These are phyloP conservation scores for Meganola albula DNA, from an alignment of 2,888 invertebrate genomes.

Conservation along the genomic window DNA sequence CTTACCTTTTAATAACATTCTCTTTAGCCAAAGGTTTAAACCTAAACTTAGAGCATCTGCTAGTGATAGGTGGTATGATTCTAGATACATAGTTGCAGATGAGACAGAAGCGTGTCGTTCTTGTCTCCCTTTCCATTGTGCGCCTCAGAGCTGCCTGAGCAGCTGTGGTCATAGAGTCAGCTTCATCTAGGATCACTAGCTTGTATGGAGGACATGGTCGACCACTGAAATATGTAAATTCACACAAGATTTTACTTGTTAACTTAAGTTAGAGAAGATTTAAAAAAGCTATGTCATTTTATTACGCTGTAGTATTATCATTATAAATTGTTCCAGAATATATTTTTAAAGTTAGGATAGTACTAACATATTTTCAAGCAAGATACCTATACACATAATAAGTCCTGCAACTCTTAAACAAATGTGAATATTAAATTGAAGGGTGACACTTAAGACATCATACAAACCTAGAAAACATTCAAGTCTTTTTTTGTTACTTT, in stretches of 20 bases:
- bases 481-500: neutral
- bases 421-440: no score
- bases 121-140: conserved; percentile 98
- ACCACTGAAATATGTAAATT: conserved; percentile 81
- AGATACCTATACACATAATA: no score
- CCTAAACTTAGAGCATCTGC: conserved; percentile 98
- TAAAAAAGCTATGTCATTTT: no score
- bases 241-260: no score
- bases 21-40: conserved; percentile 92
- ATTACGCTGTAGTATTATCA: no score
- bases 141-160: conserved; percentile 97
- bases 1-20: conserved; percentile 79
- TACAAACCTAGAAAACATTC: no score
- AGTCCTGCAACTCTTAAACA: no score
- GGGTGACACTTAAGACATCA: neutral
- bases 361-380: no score
- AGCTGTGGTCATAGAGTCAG: conserved; percentile 98
- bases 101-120: conserved; percentile 96
- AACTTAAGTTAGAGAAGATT: no score
- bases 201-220: conserved; percentile 96
- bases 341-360: no score
- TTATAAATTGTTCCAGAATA: no score
- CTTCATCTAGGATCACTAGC: conserved; percentile 98
- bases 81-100: conserved; percentile 99
- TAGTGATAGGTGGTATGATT: conserved; percentile 98